A percentile compares a stretch with the other conserved stretches of the same genome.
phyloP scores from a whole-genome alignment of 2,888 invertebrate species.

The Scaptomyza caliginosa region DNA sequence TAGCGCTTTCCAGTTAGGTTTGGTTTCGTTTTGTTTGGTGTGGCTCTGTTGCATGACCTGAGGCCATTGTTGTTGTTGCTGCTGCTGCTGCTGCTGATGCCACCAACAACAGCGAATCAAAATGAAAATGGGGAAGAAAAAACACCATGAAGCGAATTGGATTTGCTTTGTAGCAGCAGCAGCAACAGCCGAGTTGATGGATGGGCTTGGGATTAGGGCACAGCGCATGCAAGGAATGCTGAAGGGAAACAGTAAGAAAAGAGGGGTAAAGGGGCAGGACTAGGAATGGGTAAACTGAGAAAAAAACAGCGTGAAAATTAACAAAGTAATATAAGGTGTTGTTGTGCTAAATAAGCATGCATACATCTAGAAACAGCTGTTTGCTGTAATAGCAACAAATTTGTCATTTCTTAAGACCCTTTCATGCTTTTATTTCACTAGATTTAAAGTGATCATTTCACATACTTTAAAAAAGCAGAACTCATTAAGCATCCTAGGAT shows the following conservation, averaged over 20 bases:
- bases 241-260: slow-evolving; percentile 5
- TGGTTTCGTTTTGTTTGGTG: slow-evolving; percentile 19
- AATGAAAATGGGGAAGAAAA: slow-evolving; percentile 14
- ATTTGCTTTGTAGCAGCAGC: slow-evolving; percentile 58
- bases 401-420: slow-evolving; percentile 1
- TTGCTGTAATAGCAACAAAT: slow-evolving; percentile 16
- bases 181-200: slow-evolving; percentile 60
- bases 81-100: slow-evolving; percentile 13
- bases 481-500: background rate
- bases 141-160: slow-evolving; percentile 68
- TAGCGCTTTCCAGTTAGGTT: slow-evolving; percentile 31
- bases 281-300: background rate
- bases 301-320: slow-evolving; percentile 53
- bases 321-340: slow-evolving; percentile 47
- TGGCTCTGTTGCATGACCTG: slow-evolving; percentile 58
- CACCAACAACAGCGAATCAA: slow-evolving; percentile 29
- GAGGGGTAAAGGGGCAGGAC: background rate
- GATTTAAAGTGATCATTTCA: background rate
- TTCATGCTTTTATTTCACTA: background rate
- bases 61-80: slow-evolving; percentile 55
- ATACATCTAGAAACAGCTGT: slow-evolving; percentile 29
- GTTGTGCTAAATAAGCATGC: slow-evolving; percentile 33
- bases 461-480: background rate
- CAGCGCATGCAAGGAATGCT: slow-evolving; percentile 45
- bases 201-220: slow-evolving; percentile 67